Evolutionary conservation across 1,140 invertebrate genomes (phyloP).

Genomic region (Rhysida immarginata): DNA sequence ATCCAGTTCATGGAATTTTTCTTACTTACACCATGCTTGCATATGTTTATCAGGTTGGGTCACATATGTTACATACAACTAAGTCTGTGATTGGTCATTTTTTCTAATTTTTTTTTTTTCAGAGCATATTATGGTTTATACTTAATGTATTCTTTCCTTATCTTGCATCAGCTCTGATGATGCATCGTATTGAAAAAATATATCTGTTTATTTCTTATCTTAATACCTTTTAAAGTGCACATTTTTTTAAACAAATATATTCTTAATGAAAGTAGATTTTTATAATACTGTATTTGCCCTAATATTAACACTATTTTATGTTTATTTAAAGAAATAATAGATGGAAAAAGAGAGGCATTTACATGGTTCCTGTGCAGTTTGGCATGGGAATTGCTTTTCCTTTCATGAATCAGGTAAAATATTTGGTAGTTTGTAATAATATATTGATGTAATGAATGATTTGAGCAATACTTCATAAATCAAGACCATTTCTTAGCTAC

Average conservation of each 20-base stretch:
- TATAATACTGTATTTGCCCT: neutral
- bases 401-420: neutral
- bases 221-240: neutral
- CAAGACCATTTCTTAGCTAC: too few relatives aligned
- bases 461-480: too few relatives aligned
- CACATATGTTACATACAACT: too few relatives aligned
- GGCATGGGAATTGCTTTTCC: neutral
- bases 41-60: too few relatives aligned
- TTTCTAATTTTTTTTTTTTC: too few relatives aligned
- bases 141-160: too few relatives aligned
- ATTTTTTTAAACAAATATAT: neutral
- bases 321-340: neutral
- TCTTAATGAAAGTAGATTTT: neutral
- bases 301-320: neutral
- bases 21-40: too few relatives aligned
- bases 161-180: neutral
- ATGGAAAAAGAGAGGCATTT: neutral
- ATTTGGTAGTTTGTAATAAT: too few relatives aligned
- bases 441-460: too few relatives aligned
- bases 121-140: too few relatives aligned
- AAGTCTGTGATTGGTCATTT: too few relatives aligned
- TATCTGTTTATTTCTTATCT: neutral
- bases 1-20: too few relatives aligned
- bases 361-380: neutral
- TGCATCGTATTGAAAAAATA: neutral